Base-by-base conservation (phyloP, 2,797 vertebrate genomes). In the Morus bassanus region DNA sequence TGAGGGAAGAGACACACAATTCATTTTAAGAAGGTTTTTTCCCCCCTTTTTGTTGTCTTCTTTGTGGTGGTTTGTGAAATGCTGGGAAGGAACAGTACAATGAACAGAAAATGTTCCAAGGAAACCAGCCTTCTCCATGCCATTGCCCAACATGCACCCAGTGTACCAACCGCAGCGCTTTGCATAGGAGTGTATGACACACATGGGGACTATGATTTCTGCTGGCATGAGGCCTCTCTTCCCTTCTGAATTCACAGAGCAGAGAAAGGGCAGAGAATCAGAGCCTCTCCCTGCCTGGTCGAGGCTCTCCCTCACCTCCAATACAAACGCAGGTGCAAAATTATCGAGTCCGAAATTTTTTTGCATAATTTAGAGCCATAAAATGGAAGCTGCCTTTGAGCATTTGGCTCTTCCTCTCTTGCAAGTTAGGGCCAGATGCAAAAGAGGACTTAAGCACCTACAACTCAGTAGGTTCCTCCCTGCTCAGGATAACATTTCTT, bases 391-490 rank as follows among this genome's bases (percentile, higher is more conserved):
- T 96, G 93, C 94, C 93, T 95, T 73, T 96, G 86, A 96, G 96
- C 93, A 41, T 74, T 96, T 96, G 94, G 93, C 94, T 93, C 69
- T 96, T 96, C 75, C 91, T 93, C 76, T 59, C 46, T 22, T 93
- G 90, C 96, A 96, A 96, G 96, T 95, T 96, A 64, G 94, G 96
- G 89, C 96, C 96, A 86, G 89, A 91, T 88, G 95, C 65, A 89
- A 84, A 96, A 75, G 76, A 96, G 79, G 72, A 88, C 87, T 97
- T 94, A 96, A 96, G 91, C 76, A 76, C 85, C 68, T 65, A 75
- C 87, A 80, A 48, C 65, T 88, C 61, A 70, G 53, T 68, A 88
- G 91, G 96, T 97, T 96, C 78, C 95, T 97, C 96, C 95, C 94
- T 85, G 64, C 69, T 93, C 79, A 8, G 96, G 87, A 73, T 96